Base-by-base conservation (phyloP, 1,140 invertebrate genomes). In the Rhagoletis zephyria region DNA sequence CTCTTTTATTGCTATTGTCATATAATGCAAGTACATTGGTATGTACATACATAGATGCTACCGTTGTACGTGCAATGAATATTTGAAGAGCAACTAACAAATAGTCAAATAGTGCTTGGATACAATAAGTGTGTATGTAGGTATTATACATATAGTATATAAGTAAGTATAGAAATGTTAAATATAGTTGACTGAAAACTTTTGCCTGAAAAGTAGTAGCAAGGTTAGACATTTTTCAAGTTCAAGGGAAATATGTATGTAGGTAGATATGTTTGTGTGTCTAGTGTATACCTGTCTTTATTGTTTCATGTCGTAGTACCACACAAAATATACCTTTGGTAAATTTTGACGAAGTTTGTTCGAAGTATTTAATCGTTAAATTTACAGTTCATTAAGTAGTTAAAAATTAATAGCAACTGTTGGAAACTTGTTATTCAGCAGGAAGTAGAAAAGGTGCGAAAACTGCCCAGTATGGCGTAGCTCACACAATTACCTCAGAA, bases 161-260 rank as follows among this genome's bases (percentile, higher is more conserved):
- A 0, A 30, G 16, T 81, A n/a, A 19, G 56, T 56, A 56, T 10
- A 2, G 5, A 10, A 56, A 10, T 56, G 51, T 56, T 30, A 30
- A 30, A 30, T 30, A 30, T 30, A 30, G 0, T 30, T 56, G 42
- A 56, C 45, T 81, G 48, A 81, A 81, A 81, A 81, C 12, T 81
- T 81, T 56, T 30, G 30, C 30, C 30, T 30, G 30, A 16, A 7
- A 81, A 81, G 74, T 81, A 81, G 74, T 51, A 42, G 14, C 74
- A 81, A 81, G 74, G 74, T 81, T 81, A 81, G n/a, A 51, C 6
- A n/a, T 56, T 19, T 81, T 81, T 81, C 74, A 81, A 81, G 74
- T 81, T 81, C 74, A 81, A 81, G 45, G 74, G 16, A 56, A 56
- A 51, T 56, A 51, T 16, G 61, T 42, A 81, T 48, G 16, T 56